These are phyloP conservation scores for Tipula vernalis DNA, from an alignment of 2,888 invertebrate genomes.

Conservation along the genomic window DNA sequence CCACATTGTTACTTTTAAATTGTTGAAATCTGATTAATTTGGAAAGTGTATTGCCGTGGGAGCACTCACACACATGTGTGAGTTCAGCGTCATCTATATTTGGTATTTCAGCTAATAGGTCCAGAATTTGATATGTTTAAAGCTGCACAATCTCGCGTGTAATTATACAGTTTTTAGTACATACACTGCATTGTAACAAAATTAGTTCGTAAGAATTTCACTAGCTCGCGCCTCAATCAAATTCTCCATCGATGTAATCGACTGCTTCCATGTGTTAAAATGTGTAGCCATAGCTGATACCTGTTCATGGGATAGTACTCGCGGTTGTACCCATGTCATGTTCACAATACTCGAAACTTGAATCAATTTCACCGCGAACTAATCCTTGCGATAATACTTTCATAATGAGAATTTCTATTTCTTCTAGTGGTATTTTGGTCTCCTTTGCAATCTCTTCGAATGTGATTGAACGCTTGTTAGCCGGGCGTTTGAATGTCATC, in stretches of 20 bases:
- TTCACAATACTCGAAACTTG: constrained; percentile 61
- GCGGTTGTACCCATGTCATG: constrained; percentile 69
- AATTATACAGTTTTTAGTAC: not conserved
- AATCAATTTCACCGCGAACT: constrained; percentile 88
- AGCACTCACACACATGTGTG: too few relatives aligned
- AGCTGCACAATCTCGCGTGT: too few relatives aligned
- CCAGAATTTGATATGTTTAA: too few relatives aligned
- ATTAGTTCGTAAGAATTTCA: constrained; percentile 35
- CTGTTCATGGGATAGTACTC: constrained; percentile 48
- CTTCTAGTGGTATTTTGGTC: constrained; percentile 68
- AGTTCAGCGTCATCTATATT: too few relatives aligned
- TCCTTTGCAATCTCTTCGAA: constrained; percentile 84
- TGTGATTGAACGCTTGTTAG: constrained; percentile 71
- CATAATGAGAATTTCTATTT: constrained; percentile 94
- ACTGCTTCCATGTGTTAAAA: constrained; percentile 34
- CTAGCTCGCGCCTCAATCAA: constrained; percentile 35
- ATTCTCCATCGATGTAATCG: constrained; percentile 35
- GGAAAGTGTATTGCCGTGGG: too few relatives aligned
- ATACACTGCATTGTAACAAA: not conserved
- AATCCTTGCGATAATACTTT: constrained; percentile 90
- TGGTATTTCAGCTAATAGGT: too few relatives aligned
- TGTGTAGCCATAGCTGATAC: constrained; percentile 33
- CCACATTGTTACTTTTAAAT: too few relatives aligned
- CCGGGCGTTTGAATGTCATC: constrained; percentile 93
- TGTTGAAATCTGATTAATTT: too few relatives aligned